A percentile compares a stretch with the other conserved stretches of the same genome.
Conservation (phyloP, 2,113 vertebrate genomes). For the Gracilinanus agilis region DNA sequence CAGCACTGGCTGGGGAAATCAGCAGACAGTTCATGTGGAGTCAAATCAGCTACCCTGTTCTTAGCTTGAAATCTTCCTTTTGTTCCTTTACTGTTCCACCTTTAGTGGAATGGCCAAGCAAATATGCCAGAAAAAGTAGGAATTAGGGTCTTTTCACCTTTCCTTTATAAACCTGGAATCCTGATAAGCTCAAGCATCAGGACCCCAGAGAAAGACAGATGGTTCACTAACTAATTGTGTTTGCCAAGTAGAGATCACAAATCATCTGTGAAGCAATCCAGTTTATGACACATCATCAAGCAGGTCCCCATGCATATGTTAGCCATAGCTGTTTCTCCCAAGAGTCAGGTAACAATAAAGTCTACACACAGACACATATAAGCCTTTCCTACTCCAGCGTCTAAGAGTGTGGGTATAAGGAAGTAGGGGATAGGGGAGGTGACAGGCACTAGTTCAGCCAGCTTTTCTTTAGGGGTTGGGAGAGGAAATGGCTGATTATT, state of each 20-base stretch:
- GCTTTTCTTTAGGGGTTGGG: not conserved
- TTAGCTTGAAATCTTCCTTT: not conserved
- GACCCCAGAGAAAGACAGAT: not conserved
- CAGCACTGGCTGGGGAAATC: not conserved
- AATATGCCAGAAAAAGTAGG: not conserved
- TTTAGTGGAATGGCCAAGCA: not conserved
- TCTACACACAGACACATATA: not conserved
- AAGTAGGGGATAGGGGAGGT: not conserved
- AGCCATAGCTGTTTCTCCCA: not conserved
- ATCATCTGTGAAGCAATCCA: not conserved
- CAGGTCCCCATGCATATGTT: not conserved
- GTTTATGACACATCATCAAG: not conserved
- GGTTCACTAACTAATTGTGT: not conserved
- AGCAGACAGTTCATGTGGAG: not conserved
- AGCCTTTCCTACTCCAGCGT: not conserved
- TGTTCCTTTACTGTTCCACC: not conserved
- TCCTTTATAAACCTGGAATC: not conserved
- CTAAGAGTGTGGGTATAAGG: not conserved
- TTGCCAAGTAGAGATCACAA: not conserved
- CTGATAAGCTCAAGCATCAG: not conserved
- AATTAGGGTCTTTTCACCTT: not conserved
- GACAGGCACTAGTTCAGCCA: not conserved
- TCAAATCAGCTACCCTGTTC: not conserved
- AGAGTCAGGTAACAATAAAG: not conserved
- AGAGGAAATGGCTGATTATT: not conserved